phyloP scores from a whole-genome alignment of 2,888 invertebrate species.

The Drosophila pseudotakahashii region DNA sequence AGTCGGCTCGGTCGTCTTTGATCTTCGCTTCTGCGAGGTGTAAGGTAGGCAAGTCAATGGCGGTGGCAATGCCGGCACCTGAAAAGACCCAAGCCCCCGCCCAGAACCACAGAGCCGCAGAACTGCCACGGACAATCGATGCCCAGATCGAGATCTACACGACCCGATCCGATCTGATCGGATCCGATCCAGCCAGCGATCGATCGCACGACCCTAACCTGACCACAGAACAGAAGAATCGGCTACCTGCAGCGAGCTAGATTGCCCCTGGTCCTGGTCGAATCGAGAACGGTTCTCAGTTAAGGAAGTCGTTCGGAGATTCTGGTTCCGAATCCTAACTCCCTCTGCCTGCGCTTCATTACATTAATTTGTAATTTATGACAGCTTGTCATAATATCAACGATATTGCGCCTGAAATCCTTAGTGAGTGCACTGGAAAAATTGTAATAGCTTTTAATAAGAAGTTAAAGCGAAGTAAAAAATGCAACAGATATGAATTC shows the following conservation, averaged over 20 bases:
- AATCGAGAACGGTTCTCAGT: neutral
- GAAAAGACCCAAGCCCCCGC: conserved; percentile 40
- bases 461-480: neutral
- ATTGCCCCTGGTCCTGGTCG: conserved; percentile 53
- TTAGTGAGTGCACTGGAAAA: conserved; percentile 8
- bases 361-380: conserved; percentile 81
- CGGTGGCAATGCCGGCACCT: conserved; percentile 81
- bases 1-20: conserved; percentile 81
- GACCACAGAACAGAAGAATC: conserved; percentile 4
- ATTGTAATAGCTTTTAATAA: neutral
- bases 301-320: conserved; percentile 13
- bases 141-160: conserved; percentile 56
- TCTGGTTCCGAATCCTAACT: conserved; percentile 9
- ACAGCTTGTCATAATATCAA: conserved; percentile 80
- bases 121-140: conserved; percentile 53
- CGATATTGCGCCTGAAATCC: conserved; percentile 28
- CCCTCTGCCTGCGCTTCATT: conserved; percentile 28
- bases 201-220: conserved; percentile 41
- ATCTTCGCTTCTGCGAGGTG: conserved; percentile 80
- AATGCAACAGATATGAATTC: no score
- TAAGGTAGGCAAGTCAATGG: conserved; percentile 83
- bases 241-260: conserved; percentile 65
- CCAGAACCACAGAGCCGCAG: conserved; percentile 5
- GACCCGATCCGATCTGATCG: conserved; percentile 22
- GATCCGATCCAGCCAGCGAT: conserved; percentile 22